phyloP scores from a whole-genome alignment of 2,113 vertebrate species.

The Proteles cristata region DNA sequence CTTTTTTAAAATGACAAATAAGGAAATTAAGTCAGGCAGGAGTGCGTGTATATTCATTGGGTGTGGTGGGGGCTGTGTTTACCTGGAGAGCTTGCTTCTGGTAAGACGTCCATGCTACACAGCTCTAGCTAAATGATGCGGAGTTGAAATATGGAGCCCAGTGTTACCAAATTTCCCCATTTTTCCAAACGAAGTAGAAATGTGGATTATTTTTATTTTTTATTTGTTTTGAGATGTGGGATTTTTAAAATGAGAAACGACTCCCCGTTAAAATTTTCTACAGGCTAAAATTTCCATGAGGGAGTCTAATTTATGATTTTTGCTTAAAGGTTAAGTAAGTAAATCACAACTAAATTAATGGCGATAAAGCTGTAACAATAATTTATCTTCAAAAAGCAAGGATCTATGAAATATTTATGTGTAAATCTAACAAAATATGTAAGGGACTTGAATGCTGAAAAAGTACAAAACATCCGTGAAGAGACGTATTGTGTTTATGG shows the following conservation, averaged over 20 bases:
- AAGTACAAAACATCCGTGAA: neutral
- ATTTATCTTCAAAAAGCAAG: neutral
- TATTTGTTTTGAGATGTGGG: neutral
- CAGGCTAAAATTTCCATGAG: neutral
- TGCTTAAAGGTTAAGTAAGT: neutral
- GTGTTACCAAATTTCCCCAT: neutral
- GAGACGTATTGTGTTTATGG: neutral
- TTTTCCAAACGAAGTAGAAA: neutral
- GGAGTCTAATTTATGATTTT: neutral
- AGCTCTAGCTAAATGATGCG: neutral
- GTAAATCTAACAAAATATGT: neutral
- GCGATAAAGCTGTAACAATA: neutral
- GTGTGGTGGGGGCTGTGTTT: neutral
- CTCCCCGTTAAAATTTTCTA: neutral
- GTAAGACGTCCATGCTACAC: too few relatives aligned
- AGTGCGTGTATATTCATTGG: fast-evolving
- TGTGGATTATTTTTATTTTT: neutral
- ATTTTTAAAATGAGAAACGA: neutral
- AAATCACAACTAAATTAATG: neutral
- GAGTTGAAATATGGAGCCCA: neutral
- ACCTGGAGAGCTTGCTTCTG: neutral
- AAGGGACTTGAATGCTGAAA: neutral
- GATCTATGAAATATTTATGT: neutral
- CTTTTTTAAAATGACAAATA: too few relatives aligned
- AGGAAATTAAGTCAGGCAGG: neutral